phyloP scores from a whole-genome alignment of 2,888 invertebrate genomes.

The Oconnorella tubifera region DNA sequence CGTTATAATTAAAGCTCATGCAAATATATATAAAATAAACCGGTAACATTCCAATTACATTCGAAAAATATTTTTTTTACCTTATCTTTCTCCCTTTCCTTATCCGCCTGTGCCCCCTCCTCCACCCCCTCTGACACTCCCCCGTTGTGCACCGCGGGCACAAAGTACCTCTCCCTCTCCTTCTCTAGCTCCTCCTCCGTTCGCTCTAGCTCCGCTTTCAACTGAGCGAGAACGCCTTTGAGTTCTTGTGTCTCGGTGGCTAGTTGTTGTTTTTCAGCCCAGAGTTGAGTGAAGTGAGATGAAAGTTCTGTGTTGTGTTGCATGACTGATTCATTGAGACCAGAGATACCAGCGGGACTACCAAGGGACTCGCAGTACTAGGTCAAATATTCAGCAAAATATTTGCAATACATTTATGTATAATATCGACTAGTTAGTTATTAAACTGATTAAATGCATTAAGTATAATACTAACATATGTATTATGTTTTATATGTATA shows the following conservation, averaged over 20 bases:
- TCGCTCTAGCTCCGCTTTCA: constrained; percentile 35
- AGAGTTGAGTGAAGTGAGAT: constrained; percentile 41
- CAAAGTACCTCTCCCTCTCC: constrained; percentile 42
- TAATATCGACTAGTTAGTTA: too few relatives aligned
- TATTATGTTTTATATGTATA: too few relatives aligned
- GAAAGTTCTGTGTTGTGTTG: constrained; percentile 48
- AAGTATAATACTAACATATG: too few relatives aligned
- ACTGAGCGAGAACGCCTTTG: constrained; percentile 43
- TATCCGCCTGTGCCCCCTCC: background rate
- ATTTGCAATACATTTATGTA: too few relatives aligned
- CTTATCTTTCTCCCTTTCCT: background rate
- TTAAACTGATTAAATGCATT: too few relatives aligned
- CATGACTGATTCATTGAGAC: constrained; percentile 43
- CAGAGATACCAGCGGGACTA: too few relatives aligned
- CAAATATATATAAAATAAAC: too few relatives aligned
- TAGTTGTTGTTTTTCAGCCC: constrained; percentile 47
- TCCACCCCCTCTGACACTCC: background rate
- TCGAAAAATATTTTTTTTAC: background rate
- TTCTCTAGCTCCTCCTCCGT: constrained; percentile 40
- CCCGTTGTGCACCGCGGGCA: constrained; percentile 27
- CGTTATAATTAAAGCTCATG: too few relatives aligned
- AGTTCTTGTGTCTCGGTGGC: constrained; percentile 46
- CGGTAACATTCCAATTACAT: too few relatives aligned
- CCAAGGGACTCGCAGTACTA: too few relatives aligned
- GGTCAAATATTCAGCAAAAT: too few relatives aligned